Percentiles rank a stretch among this genome's conserved stretches.
These are phyloP conservation scores for Noctilio leporinus DNA, from an alignment of 2,113 vertebrate genomes.

Conservation along the genomic window DNA sequence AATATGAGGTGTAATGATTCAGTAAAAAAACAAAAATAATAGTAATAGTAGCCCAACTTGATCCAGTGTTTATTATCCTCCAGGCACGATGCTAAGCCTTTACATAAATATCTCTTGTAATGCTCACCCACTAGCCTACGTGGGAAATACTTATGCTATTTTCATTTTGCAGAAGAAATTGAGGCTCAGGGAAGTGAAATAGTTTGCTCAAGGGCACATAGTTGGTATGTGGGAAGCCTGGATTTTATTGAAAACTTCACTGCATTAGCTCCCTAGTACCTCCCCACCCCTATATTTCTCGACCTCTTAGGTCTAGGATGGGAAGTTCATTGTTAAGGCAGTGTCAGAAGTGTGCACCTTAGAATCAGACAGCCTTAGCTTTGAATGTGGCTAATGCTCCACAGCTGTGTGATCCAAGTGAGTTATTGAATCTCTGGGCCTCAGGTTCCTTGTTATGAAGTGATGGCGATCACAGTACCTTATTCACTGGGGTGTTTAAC, in stretches of 20 bases:
- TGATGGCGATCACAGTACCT: neutral
- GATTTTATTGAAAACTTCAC: slow-evolving; percentile 8
- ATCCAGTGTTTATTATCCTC: neutral
- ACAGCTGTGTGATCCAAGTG: neutral
- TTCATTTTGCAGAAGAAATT: neutral
- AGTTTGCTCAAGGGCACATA: neutral
- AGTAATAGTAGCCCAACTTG: neutral
- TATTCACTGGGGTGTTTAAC: neutral
- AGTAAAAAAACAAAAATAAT: neutral
- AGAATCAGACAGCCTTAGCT: neutral
- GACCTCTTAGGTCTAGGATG: neutral
- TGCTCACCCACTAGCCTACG: neutral
- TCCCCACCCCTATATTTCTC: neutral
- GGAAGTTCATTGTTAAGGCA: neutral
- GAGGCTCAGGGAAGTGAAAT: neutral
- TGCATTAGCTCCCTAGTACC: neutral
- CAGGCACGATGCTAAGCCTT: neutral
- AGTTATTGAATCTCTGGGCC: neutral
- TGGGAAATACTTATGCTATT: neutral
- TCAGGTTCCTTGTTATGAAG: neutral
- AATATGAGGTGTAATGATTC: neutral
- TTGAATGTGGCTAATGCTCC: neutral
- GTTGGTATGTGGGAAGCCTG: neutral
- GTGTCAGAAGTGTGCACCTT: neutral
- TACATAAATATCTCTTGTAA: neutral